These are phyloP conservation scores for Drosophila niveifrons DNA, from an alignment of 2,888 invertebrate species.

Conservation along the genomic window DNA sequence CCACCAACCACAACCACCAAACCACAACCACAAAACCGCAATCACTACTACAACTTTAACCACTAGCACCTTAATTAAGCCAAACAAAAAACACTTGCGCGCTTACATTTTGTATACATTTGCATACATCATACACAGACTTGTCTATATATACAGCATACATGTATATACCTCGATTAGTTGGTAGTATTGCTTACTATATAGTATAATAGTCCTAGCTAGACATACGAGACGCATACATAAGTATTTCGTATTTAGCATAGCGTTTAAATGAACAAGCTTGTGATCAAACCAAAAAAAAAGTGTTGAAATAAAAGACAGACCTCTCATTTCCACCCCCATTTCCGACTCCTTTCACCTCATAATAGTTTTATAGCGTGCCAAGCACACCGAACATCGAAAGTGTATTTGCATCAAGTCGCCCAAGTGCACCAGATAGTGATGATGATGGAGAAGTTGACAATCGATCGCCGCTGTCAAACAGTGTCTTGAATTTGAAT, in stretches of 20 bases:
- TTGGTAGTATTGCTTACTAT: slow-evolving; percentile 9
- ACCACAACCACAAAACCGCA: slow-evolving; percentile 15
- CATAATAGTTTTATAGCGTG: slow-evolving; percentile 66
- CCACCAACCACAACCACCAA: slow-evolving; percentile 10
- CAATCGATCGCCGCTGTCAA: slow-evolving; percentile 43
- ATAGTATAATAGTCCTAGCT: slow-evolving; percentile 41
- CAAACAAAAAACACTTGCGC: slow-evolving; percentile 1
- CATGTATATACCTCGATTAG: slow-evolving; percentile 8
- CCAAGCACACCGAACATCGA: slow-evolving; percentile 49
- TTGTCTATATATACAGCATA: slow-evolving; percentile 19
- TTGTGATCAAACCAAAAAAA: slow-evolving; percentile 65
- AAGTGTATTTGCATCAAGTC: slow-evolving; percentile 60
- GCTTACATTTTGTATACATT: slow-evolving; percentile 42
- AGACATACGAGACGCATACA: slow-evolving; percentile 38
- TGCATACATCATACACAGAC: slow-evolving; percentile 14
- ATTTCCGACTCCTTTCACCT: slow-evolving; percentile 3
- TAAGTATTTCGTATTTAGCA: slow-evolving; percentile 38
- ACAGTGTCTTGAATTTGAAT: slow-evolving; percentile 57
- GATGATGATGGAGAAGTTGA: slow-evolving; percentile 18
- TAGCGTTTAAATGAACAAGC: slow-evolving; percentile 55
- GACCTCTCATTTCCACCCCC: slow-evolving; percentile 57
- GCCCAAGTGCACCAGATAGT: slow-evolving; percentile 34
- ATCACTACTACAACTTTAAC: slow-evolving; percentile 21
- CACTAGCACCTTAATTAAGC: slow-evolving; percentile 53
- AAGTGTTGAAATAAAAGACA: slow-evolving; percentile 65